A percentile compares a stretch with the other conserved stretches of the same genome.
These are phyloP conservation scores for Artibeus jamaicensis DNA, from an alignment of 2,797 vertebrate species.

Conservation along the genomic window DNA sequence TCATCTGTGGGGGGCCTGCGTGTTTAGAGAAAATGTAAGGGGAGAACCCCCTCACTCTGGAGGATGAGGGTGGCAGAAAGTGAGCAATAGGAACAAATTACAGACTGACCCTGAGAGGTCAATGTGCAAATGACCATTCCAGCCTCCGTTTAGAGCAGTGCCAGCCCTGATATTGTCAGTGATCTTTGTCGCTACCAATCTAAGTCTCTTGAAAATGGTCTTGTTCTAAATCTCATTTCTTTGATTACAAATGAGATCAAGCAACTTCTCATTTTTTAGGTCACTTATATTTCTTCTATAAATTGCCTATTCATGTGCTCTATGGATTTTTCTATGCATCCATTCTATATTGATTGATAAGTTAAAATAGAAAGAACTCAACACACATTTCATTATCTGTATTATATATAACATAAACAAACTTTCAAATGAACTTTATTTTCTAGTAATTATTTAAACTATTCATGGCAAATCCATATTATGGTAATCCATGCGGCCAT, in stretches of 20 bases:
- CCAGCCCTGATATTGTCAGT: neutral
- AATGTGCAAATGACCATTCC: neutral
- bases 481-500: neutral
- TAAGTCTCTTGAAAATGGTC: neutral
- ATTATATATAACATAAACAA: neutral
- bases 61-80: neutral
- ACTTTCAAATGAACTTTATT: neutral
- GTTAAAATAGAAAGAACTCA: neutral
- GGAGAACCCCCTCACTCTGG: neutral
- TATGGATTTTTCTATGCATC: neutral
- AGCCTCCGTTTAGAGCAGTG: too few relatives aligned
- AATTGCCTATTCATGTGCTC: neutral
- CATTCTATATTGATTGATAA: neutral
- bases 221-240: neutral
- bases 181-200: neutral
- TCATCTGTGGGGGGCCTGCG: neutral
- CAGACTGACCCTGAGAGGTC: neutral
- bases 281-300: neutral
- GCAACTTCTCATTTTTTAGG: neutral
- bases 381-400: neutral
- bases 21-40: neutral
- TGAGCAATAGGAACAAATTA: neutral
- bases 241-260: neutral
- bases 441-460: neutral
- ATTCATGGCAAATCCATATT: neutral